Conservation (phyloP, 2,113 vertebrate genomes). For the Zingel zingel region DNA sequence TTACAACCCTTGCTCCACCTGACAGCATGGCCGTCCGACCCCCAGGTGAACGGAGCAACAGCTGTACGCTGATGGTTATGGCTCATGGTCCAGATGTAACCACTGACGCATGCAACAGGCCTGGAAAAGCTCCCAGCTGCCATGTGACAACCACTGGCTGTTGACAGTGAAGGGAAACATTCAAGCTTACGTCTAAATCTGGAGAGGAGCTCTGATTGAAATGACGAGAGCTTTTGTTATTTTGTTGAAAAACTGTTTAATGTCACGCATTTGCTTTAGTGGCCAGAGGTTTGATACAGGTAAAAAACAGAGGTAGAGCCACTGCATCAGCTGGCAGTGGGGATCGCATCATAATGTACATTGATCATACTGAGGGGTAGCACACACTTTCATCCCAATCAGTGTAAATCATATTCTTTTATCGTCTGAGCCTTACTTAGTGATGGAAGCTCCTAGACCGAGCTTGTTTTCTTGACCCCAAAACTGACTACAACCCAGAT, state of each 20-base stretch:
- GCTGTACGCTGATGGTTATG: constrained; percentile 60
- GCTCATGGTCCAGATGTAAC: constrained; percentile 65
- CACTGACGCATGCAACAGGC: neutral
- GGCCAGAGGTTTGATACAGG: no score
- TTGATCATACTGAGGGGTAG: neutral
- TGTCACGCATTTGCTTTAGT: neutral
- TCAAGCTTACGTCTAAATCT: neutral
- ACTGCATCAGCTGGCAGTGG: no score
- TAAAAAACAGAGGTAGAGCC: neutral
- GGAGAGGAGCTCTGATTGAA: neutral
- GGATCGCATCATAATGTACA: neutral
- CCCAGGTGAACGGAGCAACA: constrained; percentile 55
- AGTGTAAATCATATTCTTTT: neutral
- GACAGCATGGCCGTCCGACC: constrained; percentile 2
- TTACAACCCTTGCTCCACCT: constrained; percentile 66
- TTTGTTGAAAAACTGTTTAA: neutral
- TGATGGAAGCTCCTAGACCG: neutral
- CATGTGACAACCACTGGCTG: constrained; percentile 8
- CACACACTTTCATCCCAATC: neutral
- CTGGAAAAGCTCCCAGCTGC: constrained; percentile 15
- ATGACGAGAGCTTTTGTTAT: neutral
- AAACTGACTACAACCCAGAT: neutral
- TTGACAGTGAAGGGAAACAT: neutral
- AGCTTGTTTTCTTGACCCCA: neutral
- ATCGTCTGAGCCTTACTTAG: neutral